phyloP scores from a whole-genome alignment of 2,113 vertebrate genomes.

The Uria aalge region DNA sequence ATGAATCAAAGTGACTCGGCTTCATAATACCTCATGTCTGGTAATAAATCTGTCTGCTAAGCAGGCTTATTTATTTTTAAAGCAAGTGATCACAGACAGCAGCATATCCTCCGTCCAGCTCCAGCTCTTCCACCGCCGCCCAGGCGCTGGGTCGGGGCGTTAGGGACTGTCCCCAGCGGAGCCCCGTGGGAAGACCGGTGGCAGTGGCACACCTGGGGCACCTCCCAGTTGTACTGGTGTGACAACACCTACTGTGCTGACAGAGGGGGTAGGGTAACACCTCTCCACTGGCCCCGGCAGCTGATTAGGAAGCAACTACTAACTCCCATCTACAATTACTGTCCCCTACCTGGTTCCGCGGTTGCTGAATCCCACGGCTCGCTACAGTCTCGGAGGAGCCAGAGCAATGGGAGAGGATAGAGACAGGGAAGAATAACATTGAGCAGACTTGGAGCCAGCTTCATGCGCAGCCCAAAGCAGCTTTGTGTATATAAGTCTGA shows the following conservation, averaged over 20 bases:
- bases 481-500: not conserved
- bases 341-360: not conserved
- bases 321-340: not conserved
- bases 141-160: fast-evolving
- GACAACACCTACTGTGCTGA: not conserved
- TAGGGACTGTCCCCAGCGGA: not conserved
- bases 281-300: fast-evolving
- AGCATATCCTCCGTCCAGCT: not conserved
- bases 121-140: not conserved
- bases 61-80: slow-evolving; percentile 26
- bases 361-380: not conserved
- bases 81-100: not conserved
- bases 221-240: not conserved
- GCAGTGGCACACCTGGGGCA: not conserved
- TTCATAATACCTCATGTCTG: not conserved
- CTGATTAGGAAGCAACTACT: not conserved
- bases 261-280: not conserved
- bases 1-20: slow-evolving; percentile 23
- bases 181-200: not conserved
- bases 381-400: not conserved
- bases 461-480: not conserved
- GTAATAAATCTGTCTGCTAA: slow-evolving; percentile 29
- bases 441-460: not conserved
- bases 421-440: not conserved
- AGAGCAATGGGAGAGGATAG: not conserved